phyloP scores from a whole-genome alignment of 2,888 invertebrate species.

The Onchidella celtica region DNA sequence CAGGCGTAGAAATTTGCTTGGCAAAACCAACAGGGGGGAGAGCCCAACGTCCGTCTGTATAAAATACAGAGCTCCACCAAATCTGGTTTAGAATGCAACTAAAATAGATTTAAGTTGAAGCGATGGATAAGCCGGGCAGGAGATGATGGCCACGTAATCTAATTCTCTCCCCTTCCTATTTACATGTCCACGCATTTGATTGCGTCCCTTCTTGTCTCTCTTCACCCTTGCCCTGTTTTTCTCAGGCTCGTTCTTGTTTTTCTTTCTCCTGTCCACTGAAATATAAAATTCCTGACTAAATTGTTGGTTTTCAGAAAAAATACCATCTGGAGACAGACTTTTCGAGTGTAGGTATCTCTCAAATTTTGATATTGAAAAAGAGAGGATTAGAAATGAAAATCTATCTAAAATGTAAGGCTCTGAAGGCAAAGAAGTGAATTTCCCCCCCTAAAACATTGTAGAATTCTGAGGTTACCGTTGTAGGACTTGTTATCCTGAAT shows the following conservation, averaged over 20 bases:
- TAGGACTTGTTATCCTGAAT: too few relatives aligned
- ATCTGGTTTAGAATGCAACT: slow-evolving; percentile 35
- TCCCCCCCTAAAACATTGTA: too few relatives aligned
- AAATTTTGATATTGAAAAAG: too few relatives aligned
- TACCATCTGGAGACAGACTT: too few relatives aligned
- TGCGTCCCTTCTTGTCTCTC: slow-evolving; percentile 27
- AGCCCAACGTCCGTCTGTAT: slow-evolving; percentile 33
- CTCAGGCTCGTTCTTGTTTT: neutral
- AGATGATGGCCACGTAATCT: slow-evolving; percentile 39
- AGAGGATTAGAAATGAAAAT: too few relatives aligned
- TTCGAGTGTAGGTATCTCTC: too few relatives aligned
- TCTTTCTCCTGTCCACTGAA: slow-evolving; percentile 5
- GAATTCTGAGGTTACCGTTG: too few relatives aligned
- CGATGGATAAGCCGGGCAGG: slow-evolving; percentile 28
- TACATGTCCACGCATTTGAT: slow-evolving; percentile 45
- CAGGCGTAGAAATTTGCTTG: slow-evolving; percentile 28
- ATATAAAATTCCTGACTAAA: too few relatives aligned
- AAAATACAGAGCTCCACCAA: slow-evolving; percentile 25
- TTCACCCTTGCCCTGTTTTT: slow-evolving; percentile 3
- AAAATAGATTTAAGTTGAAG: slow-evolving; percentile 43
- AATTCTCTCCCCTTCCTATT: slow-evolving; percentile 38
- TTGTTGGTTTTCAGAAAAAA: too few relatives aligned
- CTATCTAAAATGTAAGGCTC: too few relatives aligned
- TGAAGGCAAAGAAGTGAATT: too few relatives aligned
- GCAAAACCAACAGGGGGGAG: slow-evolving; percentile 22